phyloP scores from a whole-genome alignment of 2,888 invertebrate genomes.

The Diarsia mendica region DNA sequence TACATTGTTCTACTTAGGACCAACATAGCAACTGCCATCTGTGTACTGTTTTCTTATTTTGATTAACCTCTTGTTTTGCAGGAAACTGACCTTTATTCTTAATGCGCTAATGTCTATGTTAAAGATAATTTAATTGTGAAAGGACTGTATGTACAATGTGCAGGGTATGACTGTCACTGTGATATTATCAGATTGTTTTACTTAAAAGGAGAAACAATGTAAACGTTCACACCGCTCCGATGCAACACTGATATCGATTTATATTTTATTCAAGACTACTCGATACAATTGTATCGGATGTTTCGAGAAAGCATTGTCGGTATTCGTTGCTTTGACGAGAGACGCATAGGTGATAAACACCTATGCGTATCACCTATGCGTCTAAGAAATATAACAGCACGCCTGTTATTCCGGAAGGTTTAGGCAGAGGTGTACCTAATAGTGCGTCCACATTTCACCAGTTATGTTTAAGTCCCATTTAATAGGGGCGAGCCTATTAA shows the following conservation, averaged over 20 bases:
- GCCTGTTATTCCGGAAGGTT: too few species aligned
- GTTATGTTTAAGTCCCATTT: too few species aligned
- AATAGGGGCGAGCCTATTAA: too few species aligned
- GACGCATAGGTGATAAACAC: too few species aligned
- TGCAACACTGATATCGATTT: slow-evolving; percentile 13
- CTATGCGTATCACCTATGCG: too few species aligned
- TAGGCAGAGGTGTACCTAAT: too few species aligned
- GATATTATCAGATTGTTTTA: slow-evolving; percentile 10
- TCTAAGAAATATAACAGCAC: neutral
- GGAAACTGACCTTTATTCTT: neutral
- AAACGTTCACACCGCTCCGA: slow-evolving; percentile 7
- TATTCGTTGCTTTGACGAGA: neutral
- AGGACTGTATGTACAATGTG: neutral
- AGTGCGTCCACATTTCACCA: too few species aligned
- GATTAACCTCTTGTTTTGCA: neutral
- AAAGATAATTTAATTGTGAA: neutral
- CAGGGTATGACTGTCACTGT: neutral
- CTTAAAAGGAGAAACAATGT: slow-evolving; percentile 36
- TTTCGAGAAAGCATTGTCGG: slow-evolving; percentile 8
- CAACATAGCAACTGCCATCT: slow-evolving; percentile 4
- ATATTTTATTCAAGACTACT: slow-evolving; percentile 43
- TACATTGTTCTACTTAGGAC: neutral
- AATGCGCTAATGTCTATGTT: neutral
- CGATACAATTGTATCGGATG: slow-evolving; percentile 17
- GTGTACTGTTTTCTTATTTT: neutral